Evolutionary conservation across 2,888 invertebrate genomes (phyloP).

Genomic region (Agrypnus murinus): DNA sequence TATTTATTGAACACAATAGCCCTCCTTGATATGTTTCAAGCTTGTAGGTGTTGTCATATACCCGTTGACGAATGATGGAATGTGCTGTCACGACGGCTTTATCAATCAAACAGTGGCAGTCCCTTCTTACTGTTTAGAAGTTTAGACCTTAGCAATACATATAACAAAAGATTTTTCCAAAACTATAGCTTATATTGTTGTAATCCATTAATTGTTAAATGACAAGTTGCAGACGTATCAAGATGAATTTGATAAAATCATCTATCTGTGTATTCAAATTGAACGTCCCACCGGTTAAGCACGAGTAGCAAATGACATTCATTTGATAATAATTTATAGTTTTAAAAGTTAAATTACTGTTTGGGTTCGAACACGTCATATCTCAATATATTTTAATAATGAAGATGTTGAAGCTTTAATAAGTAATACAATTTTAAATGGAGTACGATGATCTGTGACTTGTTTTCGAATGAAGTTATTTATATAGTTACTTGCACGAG

Average conservation of each 20-base stretch:
- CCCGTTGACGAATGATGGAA: no score
- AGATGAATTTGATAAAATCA: not conserved
- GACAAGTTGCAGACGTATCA: constrained; percentile 20
- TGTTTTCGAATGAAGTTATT: constrained; percentile 2
- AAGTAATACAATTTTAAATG: not conserved
- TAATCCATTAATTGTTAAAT: constrained; percentile 16
- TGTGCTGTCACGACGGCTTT: constrained; percentile 1
- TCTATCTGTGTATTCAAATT: constrained; percentile 8
- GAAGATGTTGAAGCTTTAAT: constrained; percentile 9
- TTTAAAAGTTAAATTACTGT: constrained; percentile 15
- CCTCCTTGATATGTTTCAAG: no score
- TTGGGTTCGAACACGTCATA: constrained; percentile 17
- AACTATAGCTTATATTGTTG: not conserved
- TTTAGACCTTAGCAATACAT: no score
- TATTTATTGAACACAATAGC: no score
- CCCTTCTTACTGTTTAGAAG: not conserved
- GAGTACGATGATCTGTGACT: constrained; percentile 15
- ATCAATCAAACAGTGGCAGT: constrained; percentile 21
- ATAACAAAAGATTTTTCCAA: constrained; percentile 10
- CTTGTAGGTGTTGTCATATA: no score
- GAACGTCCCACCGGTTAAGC: not conserved
- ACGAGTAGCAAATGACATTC: constrained; percentile 16
- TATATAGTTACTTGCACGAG: not conserved
- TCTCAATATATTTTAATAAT: constrained; percentile 23
- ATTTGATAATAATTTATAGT: constrained; percentile 25